These are phyloP conservation scores for Rhinolophus sinicus DNA, from an alignment of 2,113 vertebrate species.

Conservation along the genomic window DNA sequence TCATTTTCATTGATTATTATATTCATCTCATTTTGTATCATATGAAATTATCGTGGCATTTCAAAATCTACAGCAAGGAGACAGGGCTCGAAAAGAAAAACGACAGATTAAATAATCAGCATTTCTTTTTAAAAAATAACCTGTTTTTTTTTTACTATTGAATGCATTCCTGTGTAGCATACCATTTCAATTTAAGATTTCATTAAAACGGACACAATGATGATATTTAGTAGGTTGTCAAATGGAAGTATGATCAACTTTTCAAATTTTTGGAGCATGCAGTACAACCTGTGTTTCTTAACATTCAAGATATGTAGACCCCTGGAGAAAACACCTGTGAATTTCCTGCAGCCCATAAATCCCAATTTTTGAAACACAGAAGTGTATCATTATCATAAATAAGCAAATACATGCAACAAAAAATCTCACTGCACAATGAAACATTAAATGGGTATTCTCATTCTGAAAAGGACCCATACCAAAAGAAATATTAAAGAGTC, in stretches of 20 bases:
- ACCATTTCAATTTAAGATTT: background rate
- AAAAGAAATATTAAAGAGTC: background rate
- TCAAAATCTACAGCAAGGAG: background rate
- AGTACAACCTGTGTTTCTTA: background rate
- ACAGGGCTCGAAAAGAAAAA: background rate
- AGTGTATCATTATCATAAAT: background rate
- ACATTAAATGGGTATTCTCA: background rate
- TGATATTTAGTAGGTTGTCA: background rate
- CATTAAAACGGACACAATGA: background rate
- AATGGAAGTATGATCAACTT: background rate
- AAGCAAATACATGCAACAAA: background rate
- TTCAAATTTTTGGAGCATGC: background rate
- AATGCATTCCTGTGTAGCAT: background rate
- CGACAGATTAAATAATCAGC: background rate
- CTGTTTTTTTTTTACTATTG: background rate
- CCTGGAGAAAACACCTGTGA: slow-evolving; percentile 52
- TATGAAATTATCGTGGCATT: background rate
- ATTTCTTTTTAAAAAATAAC: background rate
- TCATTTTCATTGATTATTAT: background rate
- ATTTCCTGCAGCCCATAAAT: slow-evolving; percentile 23
- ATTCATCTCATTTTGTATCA: background rate
- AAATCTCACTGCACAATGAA: background rate
- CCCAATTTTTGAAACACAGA: background rate
- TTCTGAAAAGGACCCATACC: background rate
- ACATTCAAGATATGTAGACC: background rate